These are phyloP conservation scores for Porphyrio hochstetteri DNA, from an alignment of 2,113 vertebrate species.

Conservation along the genomic window DNA sequence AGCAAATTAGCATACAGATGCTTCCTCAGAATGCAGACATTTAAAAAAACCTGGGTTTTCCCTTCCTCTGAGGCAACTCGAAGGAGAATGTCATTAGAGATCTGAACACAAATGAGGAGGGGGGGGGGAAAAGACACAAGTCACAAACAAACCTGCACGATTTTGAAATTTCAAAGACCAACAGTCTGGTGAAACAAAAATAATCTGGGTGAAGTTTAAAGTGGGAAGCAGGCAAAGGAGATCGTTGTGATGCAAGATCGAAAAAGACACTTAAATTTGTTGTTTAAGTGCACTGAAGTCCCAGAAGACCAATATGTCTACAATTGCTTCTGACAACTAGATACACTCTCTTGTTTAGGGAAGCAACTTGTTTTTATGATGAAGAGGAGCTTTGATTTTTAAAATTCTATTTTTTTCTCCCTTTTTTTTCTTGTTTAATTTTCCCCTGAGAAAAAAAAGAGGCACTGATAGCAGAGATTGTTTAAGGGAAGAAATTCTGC, in stretches of 20 bases:
- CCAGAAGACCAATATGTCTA: not conserved
- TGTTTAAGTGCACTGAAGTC: not conserved
- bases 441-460: not conserved
- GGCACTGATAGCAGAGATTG: not conserved
- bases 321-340: not conserved
- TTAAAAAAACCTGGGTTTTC: conserved; percentile 28
- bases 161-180: conserved; percentile 9
- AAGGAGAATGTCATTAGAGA: conserved; percentile 20
- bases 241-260: not conserved
- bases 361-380: accelerated
- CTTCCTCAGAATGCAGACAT: conserved; percentile 26
- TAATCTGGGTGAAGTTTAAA: not conserved
- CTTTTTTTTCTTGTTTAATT: not conserved
- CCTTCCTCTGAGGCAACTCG: conserved; percentile 39
- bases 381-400: not conserved
- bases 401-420: not conserved
- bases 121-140: not conserved
- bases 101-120: not conserved
- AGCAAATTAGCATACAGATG: conserved; percentile 60
- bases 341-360: not conserved
- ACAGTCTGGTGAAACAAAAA: not conserved
- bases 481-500: conserved; percentile 35
- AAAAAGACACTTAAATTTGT: not conserved
- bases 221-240: not conserved
- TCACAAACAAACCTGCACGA: not conserved